Conservation (phyloP, 2,113 vertebrate genomes). For the Stegastes partitus region DNA sequence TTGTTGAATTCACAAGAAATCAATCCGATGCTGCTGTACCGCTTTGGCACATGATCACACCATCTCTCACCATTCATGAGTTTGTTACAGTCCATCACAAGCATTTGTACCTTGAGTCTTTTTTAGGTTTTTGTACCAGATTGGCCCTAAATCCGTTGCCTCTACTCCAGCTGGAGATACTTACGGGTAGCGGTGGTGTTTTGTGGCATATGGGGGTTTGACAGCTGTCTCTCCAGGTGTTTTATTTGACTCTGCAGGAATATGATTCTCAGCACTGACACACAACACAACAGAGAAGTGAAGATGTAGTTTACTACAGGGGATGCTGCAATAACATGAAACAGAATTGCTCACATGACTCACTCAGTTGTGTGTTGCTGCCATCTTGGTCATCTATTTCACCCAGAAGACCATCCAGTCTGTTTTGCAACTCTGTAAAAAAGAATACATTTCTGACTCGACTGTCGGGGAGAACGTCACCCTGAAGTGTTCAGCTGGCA, state of each 20-base stretch:
- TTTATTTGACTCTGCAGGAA: constrained; percentile 45
- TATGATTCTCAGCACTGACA: constrained; percentile 46
- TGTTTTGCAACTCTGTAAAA: constrained; percentile 32
- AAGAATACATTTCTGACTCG: neutral
- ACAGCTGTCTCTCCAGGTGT: constrained; percentile 24
- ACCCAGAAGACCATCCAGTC: constrained; percentile 11
- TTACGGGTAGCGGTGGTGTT: constrained; percentile 5
- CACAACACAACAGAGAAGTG: neutral
- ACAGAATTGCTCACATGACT: constrained; percentile 7
- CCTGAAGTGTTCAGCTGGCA: no score
- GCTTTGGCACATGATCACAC: neutral
- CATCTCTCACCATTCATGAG: no score
- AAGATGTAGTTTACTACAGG: neutral
- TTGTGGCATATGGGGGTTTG: neutral
- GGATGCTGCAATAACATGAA: neutral
- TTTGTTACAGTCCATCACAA: no score
- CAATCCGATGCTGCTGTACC: neutral
- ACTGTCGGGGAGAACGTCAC: neutral
- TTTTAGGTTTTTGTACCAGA: no score
- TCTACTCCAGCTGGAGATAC: neutral
- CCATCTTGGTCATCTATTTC: neutral
- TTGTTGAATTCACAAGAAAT: neutral
- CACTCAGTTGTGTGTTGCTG: constrained; percentile 38
- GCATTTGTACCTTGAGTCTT: no score
- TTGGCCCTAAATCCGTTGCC: neutral